phyloP scores from a whole-genome alignment of 2,113 vertebrate species.

The Cichladusa arquata region DNA sequence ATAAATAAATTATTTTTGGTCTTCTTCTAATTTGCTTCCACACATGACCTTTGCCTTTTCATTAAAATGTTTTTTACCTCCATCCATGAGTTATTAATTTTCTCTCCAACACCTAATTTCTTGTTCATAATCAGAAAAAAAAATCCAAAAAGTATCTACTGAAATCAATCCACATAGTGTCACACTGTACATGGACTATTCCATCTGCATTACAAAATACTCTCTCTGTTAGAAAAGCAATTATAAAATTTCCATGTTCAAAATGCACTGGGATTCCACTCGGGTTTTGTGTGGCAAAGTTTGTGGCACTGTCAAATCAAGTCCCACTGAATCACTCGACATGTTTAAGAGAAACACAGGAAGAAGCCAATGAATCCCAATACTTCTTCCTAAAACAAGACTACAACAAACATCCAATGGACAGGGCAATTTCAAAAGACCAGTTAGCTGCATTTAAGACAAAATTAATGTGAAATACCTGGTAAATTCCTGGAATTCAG shows the following conservation, averaged over 20 bases:
- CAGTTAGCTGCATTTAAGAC: not conserved
- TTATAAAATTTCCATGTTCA: not conserved
- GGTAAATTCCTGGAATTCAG: constrained; percentile 27
- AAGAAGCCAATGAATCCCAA: not conserved
- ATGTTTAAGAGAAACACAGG: not conserved
- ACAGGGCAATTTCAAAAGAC: not conserved
- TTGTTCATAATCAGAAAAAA: not conserved
- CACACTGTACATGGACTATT: not conserved
- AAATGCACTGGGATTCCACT: not conserved
- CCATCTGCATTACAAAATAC: not conserved
- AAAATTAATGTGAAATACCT: constrained; percentile 54
- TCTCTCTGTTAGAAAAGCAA: not conserved
- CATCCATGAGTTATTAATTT: not conserved
- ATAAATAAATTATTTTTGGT: accelerated
- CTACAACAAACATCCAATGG: not conserved
- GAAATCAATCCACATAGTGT: not conserved
- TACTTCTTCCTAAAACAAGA: not conserved
- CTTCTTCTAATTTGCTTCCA: not conserved
- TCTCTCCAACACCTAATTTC: not conserved
- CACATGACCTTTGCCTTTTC: not conserved
- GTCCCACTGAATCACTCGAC: not conserved
- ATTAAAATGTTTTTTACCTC: not conserved
- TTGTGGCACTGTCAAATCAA: not conserved
- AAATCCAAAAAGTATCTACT: not conserved
- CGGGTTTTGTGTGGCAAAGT: not conserved